Evolutionary conservation across 1,140 invertebrate genomes (phyloP), one percentile per base, ranked within the genome.

Genomic region (Camponotus pennsylvanicus): DNA sequence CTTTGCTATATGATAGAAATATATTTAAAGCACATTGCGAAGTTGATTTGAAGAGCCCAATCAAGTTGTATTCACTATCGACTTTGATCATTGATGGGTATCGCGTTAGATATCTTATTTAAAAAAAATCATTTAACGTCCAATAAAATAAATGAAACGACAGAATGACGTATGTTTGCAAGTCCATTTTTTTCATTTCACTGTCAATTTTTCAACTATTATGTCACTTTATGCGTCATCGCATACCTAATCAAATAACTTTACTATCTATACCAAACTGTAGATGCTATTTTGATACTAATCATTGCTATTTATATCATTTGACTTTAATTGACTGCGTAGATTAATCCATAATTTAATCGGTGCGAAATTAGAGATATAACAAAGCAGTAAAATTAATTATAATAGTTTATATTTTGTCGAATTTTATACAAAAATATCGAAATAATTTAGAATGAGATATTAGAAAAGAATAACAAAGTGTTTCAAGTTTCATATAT

Each of bases 271-370:
- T 5, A 77, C 2, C 59, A 63, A 52, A 52, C 15, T 52, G 4
- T 52, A 9, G 18, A 57, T 18, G 21, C 40, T 21, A 66, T 34
- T 40, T 40, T 69, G 45, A 27, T 21, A 37, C 2, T 70, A 75
- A 83, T 83, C 40, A 27, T 18, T 1, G 27, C 40, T 63, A 76
- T 52, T 83, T 49, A 34, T 64, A 63, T 9, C 42, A 8, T 49
- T 55, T 42, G 49, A 71, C 37, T 82, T 83, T 61, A 63, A 75
- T 83, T 75, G 42, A 63, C 7, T 45, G 11, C 11, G 42, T 40
- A 7, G 21, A 55, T 67, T 55, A 80, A 57, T 27, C n/a, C 34
- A 13, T 67, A 52, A 79, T 79, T 69, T 70, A 69, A 70, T 70
- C 27, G n/a, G 45, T 13, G 5, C 32, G 1, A 42, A 34, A 4